Conservation (phyloP, 2,797 vertebrate species). For the Hippopotamyrus pictus region DNA sequence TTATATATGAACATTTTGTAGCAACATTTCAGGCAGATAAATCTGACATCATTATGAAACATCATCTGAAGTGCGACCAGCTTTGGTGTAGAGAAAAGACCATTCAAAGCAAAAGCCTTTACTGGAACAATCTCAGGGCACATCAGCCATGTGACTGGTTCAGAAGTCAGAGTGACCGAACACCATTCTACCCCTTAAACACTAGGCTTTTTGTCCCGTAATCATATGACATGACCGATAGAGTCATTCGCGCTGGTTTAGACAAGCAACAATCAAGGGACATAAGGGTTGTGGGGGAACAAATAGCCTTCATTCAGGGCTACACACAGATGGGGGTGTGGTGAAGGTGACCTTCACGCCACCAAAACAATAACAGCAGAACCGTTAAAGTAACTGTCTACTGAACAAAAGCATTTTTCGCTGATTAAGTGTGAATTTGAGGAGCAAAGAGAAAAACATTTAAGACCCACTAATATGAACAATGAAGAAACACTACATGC, state of each 20-base stretch:
- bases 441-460: neutral
- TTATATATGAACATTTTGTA: neutral
- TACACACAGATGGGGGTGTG: neutral
- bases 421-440: neutral
- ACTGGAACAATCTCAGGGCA: neutral
- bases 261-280: neutral
- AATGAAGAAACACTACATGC: neutral
- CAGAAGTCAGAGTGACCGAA: neutral
- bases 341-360: neutral
- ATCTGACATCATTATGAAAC: neutral
- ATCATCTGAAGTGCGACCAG: neutral
- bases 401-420: neutral
- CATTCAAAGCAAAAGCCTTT: constrained; percentile 5
- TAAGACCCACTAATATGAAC: neutral
- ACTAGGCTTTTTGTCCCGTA: constrained; percentile 20
- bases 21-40: neutral
- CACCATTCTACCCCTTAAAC: neutral
- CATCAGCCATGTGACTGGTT: neutral
- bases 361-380: constrained; percentile 1
- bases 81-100: neutral
- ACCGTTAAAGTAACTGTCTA: neutral
- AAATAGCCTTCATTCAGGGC: neutral
- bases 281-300: neutral
- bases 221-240: constrained; percentile 17
- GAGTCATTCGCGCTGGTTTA: neutral